These are phyloP conservation scores for Rousettus leschenaultii DNA, from an alignment of 2,113 vertebrate genomes.

Conservation along the genomic window DNA sequence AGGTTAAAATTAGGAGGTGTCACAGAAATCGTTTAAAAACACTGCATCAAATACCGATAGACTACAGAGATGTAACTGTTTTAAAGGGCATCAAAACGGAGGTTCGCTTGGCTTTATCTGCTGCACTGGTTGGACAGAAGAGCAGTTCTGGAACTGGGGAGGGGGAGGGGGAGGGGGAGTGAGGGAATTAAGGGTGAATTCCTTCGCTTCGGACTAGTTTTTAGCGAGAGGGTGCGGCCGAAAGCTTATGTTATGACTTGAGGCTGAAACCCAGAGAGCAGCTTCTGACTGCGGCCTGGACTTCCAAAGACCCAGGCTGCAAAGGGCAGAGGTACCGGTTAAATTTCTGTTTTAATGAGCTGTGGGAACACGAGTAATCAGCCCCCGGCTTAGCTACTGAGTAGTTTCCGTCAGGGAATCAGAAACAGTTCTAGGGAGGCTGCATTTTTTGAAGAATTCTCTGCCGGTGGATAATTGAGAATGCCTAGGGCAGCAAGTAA, in stretches of 20 bases:
- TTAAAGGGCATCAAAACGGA: background rate
- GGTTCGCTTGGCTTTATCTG: background rate
- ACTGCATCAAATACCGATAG: background rate
- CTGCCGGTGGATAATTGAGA: background rate
- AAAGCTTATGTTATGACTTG: background rate
- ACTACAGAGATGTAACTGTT: background rate
- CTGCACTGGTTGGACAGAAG: background rate
- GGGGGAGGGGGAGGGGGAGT: background rate
- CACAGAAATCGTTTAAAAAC: background rate
- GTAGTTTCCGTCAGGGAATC: background rate
- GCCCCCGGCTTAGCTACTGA: background rate
- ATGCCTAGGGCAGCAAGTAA: background rate
- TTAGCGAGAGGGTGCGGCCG: background rate
- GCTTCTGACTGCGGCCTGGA: background rate
- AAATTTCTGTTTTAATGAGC: slow-evolving; percentile 30
- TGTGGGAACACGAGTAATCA: background rate
- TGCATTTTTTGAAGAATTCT: background rate
- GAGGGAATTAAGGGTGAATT: background rate
- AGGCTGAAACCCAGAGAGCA: background rate
- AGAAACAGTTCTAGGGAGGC: slow-evolving; percentile 1
- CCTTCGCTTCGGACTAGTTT: background rate
- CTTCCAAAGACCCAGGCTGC: background rate
- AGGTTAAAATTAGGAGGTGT: background rate
- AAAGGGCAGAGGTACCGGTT: background rate
- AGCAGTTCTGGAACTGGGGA: background rate